Evolutionary conservation across 2,113 vertebrate species (phyloP).

Genomic region (Stictonetta naevosa): DNA sequence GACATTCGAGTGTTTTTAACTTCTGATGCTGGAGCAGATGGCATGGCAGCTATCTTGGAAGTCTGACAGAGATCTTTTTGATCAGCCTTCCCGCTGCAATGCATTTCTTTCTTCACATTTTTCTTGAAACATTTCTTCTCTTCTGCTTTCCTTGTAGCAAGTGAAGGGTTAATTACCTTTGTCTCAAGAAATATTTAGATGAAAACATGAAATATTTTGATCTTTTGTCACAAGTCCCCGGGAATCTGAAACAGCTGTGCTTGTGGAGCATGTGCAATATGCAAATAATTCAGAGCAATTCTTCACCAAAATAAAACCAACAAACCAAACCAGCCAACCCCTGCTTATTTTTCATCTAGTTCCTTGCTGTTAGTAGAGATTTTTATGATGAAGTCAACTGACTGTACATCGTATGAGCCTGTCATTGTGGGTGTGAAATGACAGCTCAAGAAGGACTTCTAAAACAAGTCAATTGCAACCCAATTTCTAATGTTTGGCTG

Average conservation of each 20-base stretch:
- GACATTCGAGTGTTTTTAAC: neutral
- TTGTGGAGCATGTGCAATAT: neutral
- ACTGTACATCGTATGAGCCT: neutral
- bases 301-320: neutral
- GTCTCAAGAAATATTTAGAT: neutral
- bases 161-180: neutral
- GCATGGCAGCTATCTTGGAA: slow-evolving; percentile 11
- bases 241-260: neutral
- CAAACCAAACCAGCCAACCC: neutral
- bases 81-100: neutral
- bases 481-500: neutral
- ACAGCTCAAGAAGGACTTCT: slow-evolving; percentile 33
- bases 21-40: slow-evolving; percentile 34
- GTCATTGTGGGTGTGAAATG: slow-evolving; percentile 33
- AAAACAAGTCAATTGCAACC: slow-evolving; percentile 8
- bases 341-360: neutral
- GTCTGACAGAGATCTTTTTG: slow-evolving; percentile 18
- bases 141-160: neutral
- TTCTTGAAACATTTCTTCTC: neutral
- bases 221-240: neutral
- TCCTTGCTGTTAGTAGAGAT: neutral
- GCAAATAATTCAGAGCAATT: neutral
- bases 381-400: neutral
- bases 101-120: neutral
- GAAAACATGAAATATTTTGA: neutral